phyloP scores from a whole-genome alignment of 2,113 vertebrate species.

The Platysternon megacephalum region DNA sequence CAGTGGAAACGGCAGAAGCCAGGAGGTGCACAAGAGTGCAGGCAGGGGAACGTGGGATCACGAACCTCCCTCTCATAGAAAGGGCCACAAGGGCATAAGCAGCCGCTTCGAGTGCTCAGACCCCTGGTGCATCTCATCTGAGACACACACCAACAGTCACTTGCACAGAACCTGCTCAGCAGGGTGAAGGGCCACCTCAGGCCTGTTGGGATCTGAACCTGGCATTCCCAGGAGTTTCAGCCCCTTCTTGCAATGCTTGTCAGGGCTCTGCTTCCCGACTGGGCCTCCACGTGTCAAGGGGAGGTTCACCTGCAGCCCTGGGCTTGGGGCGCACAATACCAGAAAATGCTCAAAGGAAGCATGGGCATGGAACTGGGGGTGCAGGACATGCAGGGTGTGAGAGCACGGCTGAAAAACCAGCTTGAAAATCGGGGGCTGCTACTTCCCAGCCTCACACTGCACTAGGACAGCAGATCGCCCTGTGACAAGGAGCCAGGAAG shows the following conservation, averaged over 20 bases:
- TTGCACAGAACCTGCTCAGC: background rate
- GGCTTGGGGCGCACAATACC: background rate
- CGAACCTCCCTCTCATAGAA: background rate
- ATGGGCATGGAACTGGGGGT: background rate
- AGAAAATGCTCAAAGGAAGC: background rate
- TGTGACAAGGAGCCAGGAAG: background rate
- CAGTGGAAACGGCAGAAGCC: background rate
- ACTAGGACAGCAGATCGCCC: no score
- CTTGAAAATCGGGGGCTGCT: background rate
- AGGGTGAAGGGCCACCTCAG: background rate
- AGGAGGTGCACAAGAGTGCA: background rate
- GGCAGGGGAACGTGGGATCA: no score
- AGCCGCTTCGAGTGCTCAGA: background rate
- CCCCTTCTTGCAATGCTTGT: background rate
- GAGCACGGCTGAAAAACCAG: background rate
- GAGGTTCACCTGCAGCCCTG: background rate
- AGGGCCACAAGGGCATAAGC: accelerated
- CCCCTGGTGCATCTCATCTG: background rate
- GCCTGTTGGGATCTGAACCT: background rate
- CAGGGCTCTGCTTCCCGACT: background rate
- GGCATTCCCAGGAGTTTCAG: background rate
- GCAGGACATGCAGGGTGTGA: background rate
- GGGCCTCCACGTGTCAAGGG: background rate
- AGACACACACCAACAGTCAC: background rate
- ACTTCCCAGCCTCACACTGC: background rate